phyloP scores from a whole-genome alignment of 2,797 vertebrate species.

The Heliangelus exortis region DNA sequence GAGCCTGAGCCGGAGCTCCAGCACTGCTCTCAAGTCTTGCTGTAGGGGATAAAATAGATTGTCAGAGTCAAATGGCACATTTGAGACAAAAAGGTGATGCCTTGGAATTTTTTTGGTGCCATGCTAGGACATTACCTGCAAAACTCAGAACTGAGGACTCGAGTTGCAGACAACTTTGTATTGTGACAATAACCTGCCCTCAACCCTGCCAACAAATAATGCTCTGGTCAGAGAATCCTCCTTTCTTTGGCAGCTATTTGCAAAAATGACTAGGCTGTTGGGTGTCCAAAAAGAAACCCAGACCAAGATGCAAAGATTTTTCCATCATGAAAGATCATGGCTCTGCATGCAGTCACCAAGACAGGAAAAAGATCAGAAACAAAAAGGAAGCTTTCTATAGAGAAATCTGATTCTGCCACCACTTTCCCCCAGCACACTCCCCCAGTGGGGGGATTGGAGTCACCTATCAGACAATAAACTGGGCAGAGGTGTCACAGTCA shows the following conservation, averaged over 20 bases:
- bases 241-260: not conserved
- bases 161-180: not conserved
- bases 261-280: not conserved
- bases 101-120: not conserved
- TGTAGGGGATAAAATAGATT: rapidly evolving
- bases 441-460: rapidly evolving
- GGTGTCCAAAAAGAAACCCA: not conserved
- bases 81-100: not conserved
- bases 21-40: not conserved
- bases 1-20: not conserved
- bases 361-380: not conserved
- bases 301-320: not conserved
- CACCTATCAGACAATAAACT: not conserved
- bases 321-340: not conserved
- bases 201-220: not conserved
- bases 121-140: rapidly evolving
- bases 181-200: not conserved
- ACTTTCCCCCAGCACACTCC: not conserved
- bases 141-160: not conserved
- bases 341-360: not conserved
- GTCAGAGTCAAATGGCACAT: not conserved
- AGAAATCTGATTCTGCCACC: not conserved
- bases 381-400: not conserved
- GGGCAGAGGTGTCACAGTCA: not conserved
- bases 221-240: not conserved